Conservation (phyloP, 1,140 invertebrate genomes). For the Trichonephila clavata region DNA sequence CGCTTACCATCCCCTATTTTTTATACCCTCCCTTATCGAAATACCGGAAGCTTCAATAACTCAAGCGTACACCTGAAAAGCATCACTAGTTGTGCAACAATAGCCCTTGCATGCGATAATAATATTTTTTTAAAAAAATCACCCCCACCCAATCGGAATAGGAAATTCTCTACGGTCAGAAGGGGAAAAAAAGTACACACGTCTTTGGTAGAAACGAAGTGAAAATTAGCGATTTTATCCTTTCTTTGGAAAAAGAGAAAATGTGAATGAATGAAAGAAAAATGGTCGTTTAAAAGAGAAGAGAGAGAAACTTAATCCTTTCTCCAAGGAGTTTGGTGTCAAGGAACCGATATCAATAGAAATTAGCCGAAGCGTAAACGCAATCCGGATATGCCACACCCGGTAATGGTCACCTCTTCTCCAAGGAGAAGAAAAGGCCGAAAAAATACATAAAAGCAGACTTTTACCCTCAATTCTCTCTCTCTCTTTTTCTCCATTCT, state of each 20-base stretch:
- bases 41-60: conserved; percentile 45
- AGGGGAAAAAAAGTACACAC: neutral
- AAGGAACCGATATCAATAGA: conserved; percentile 75
- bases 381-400: conserved; percentile 72
- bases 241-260: neutral
- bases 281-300: conserved; percentile 1
- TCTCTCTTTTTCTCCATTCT: conserved; percentile 10
- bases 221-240: conserved; percentile 24
- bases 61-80: conserved; percentile 54
- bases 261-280: neutral
- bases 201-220: neutral
- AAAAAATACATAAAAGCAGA: conserved; percentile 61
- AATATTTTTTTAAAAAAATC: neutral
- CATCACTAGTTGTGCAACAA: conserved; percentile 41
- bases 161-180: neutral
- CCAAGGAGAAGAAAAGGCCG: conserved; percentile 31
- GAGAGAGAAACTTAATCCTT: conserved; percentile 63
- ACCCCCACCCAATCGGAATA: conserved; percentile 29
- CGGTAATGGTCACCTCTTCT: conserved; percentile 57
- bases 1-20: neutral
- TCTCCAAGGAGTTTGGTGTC: conserved; percentile 53
- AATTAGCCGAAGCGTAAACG: conserved; percentile 44
- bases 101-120: neutral
- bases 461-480: conserved; percentile 75
- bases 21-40: neutral